Evolutionary conservation across 2,888 invertebrate genomes (phyloP).

Genomic region (Chloroclystis v-ata): DNA sequence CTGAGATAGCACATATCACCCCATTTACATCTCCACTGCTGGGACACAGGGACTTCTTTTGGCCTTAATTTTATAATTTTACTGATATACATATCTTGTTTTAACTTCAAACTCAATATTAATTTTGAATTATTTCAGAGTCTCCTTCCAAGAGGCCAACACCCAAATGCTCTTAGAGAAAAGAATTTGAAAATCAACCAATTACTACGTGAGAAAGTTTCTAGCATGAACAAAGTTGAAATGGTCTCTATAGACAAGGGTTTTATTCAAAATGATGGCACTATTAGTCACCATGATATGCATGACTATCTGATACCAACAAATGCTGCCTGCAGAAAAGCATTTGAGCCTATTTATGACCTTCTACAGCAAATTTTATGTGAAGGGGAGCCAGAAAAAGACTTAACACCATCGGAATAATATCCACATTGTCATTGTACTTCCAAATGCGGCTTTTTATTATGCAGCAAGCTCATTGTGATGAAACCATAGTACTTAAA

Average conservation of each 20-base stretch:
- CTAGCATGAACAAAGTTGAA: slow-evolving; percentile 83
- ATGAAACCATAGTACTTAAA: slow-evolving; percentile 69
- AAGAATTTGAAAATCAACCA: slow-evolving; percentile 87
- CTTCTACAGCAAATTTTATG: slow-evolving; percentile 85
- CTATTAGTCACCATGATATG: slow-evolving; percentile 93
- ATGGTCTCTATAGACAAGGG: slow-evolving; percentile 88
- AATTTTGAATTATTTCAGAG: slow-evolving; percentile 79
- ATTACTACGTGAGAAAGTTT: slow-evolving; percentile 81
- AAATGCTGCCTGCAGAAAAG: slow-evolving; percentile 90
- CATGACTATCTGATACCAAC: slow-evolving; percentile 94
- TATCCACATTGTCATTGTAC: slow-evolving; percentile 26
- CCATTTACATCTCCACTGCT: too few relatives aligned
- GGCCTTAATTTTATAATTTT: too few relatives aligned
- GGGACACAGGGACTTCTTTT: too few relatives aligned
- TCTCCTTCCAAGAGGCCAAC: slow-evolving; percentile 91
- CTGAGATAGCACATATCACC: too few relatives aligned
- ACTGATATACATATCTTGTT: too few relatives aligned
- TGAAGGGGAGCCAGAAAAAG: slow-evolving; percentile 86
- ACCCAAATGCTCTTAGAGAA: slow-evolving; percentile 88
- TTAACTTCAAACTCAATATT: too few relatives aligned
- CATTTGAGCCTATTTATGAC: slow-evolving; percentile 91
- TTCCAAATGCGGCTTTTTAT: slow-evolving; percentile 49
- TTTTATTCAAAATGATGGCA: slow-evolving; percentile 86
- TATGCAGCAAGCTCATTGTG: slow-evolving; percentile 67
- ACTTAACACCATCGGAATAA: slow-evolving; percentile 85